Evolutionary conservation across 2,888 invertebrate species (phyloP), one percentile per base, ranked within the genome.

Genomic region (Ennomos fuscantarius): DNA sequence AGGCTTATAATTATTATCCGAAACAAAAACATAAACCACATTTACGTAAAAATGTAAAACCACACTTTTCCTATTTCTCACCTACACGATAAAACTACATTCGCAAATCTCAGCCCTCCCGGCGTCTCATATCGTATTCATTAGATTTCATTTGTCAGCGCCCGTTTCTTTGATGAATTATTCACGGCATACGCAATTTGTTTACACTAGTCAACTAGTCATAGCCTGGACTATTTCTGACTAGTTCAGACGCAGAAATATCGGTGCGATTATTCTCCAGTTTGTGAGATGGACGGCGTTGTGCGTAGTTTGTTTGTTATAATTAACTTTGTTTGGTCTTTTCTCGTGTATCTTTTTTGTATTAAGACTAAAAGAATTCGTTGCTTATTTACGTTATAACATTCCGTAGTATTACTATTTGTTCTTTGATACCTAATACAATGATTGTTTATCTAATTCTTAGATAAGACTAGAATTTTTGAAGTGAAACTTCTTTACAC

Each of bases 111-210:
- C 77, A 15, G 76, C 69, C 70, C 76, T 67, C 73, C 70, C 66
- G 63, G 55, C 64, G 67, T 79, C 88, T 89, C 89, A 89, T 89
- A 89, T 84, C 82, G 74, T 87, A 89, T 89, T 89, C 88, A 88
- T 87, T 88, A 87, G 80, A 88, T 89, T 88, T 87, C 88, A 89
- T 89, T 89, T 88, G 88, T 87, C 87, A 88, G 84, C 79, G 78
- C 84, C 74, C 70, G 81, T 79, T 84, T 83, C 84, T 86, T 85
- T 86, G 86, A 89, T 89, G 86, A 86, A 89, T 88, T 85, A 89
- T 89, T 89, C 87, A 89, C 77, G 61, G 74, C 70, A 76, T 72
- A 79, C 73, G 79, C 86, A 82, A 86, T 89, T 88, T 87, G 87
- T 87, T 86, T 84, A 83, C 77, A 76, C 78, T 79, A 81, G 78